Base-by-base conservation (phyloP, 2,113 vertebrate genomes). In the Coturnix japonica region DNA sequence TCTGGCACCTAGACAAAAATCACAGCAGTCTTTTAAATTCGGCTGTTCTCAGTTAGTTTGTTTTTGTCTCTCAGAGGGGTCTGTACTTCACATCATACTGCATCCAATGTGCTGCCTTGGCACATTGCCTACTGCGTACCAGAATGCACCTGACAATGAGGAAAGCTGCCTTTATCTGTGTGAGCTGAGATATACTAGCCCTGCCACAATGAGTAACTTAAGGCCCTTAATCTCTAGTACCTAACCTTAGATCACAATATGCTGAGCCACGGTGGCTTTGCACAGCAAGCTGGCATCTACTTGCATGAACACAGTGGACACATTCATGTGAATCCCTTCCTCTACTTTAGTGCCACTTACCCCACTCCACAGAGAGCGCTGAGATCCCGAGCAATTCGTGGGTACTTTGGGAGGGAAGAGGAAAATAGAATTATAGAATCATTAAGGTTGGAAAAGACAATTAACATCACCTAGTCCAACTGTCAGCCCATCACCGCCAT, bases 291-390 rank as follows among this genome's bases (percentile, higher is more conserved):
- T 67, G 75, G 57, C 43, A 43, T 17, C 67, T 13, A 17, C 72
- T 41, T 73, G n/a, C 15, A 5, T 0, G 11, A 23, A 5, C 0
- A 18, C 0, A 1, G 3, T 14, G 77, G 46, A 23, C 33, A 53
- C 20, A 26, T 37, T 17, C 26, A 31, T 0, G 25, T 22, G 26
- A 53, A 35, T 5, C 25, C 66, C 43, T 8, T 2, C 63, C 59
- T 78, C 25, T 22, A 8, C 47, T 69, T 43, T 30, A 35, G 31
- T 3, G 39, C 7, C 1, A 5, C 95, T 94, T 70, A 88, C 85
- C 88, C 67, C 39, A 90, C 88, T 83, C 88, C 92, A 44, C 90
- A 91, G 64, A 91, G 75, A 26, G 76, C n/a, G 0, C 3, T 25
- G n/a, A 77, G 85, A 37, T 90, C 85, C 41, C 21, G 20, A 69